Percentiles rank a stretch among this genome's conserved stretches.
Conservation (phyloP, 2,888 invertebrate genomes). For the Drosophila neonasuta region DNA sequence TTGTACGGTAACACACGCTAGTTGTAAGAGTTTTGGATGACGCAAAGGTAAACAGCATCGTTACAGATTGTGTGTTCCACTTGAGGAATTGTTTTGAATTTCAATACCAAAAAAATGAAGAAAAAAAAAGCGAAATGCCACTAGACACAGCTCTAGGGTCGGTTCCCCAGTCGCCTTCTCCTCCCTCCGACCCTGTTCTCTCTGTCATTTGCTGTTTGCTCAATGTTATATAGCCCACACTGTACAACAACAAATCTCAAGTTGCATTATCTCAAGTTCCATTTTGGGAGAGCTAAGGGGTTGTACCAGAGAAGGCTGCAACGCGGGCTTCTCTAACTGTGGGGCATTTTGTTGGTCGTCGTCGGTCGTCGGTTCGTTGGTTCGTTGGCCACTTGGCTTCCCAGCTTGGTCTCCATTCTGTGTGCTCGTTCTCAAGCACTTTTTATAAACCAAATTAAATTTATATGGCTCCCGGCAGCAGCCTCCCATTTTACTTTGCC, state of each 20-base stretch:
- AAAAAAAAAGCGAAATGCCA: constrained; percentile 8
- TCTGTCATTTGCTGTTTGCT: constrained; percentile 3
- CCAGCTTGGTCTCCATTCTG: constrained; percentile 38
- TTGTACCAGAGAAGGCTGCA: constrained; percentile 24
- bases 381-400: constrained; percentile 58
- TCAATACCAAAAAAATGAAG: constrained; percentile 35
- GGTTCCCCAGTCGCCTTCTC: not conserved
- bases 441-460: constrained; percentile 74
- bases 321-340: not conserved
- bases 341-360: constrained; percentile 35
- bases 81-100: constrained; percentile 60
- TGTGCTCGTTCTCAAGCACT: constrained; percentile 62
- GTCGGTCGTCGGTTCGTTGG: constrained; percentile 5
- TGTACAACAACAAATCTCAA: constrained; percentile 48
- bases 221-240: constrained; percentile 19
- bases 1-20: not conserved
- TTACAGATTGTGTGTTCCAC: constrained; percentile 49
- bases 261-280: constrained; percentile 63
- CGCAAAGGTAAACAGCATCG: constrained; percentile 26
- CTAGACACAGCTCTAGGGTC: constrained; percentile 21
- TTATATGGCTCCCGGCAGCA: constrained; percentile 54
- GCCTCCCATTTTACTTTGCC: not conserved
- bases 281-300: constrained; percentile 47
- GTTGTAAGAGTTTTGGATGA: not conserved
- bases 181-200: no score